Evolutionary conservation across 2,888 invertebrate genomes (phyloP).

Genomic region (Campoplex nolae): DNA sequence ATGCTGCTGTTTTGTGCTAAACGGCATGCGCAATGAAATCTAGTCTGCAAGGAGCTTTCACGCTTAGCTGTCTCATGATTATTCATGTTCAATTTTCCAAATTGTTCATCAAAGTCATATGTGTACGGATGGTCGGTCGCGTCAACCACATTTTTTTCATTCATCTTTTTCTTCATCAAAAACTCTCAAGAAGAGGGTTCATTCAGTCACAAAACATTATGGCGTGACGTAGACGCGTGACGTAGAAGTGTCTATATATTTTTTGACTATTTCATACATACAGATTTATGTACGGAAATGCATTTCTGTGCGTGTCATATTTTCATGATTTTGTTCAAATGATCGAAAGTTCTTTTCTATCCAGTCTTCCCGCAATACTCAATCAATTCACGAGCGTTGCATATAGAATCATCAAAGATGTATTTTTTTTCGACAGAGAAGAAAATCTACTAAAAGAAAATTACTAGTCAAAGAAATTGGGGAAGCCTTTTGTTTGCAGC

Average conservation of each 20-base stretch:
- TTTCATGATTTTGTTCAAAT: not conserved
- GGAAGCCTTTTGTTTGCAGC: not conserved
- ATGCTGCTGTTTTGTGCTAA: too few relatives aligned
- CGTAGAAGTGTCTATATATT: not conserved
- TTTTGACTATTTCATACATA: not conserved
- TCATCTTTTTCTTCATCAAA: slow-evolving; percentile 24
- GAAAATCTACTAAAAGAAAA: not conserved
- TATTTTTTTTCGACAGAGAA: slow-evolving; percentile 19
- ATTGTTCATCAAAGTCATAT: slow-evolving; percentile 34
- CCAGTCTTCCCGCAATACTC: not conserved
- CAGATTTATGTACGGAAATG: not conserved
- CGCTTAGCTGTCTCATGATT: slow-evolving; percentile 34
- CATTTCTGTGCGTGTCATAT: not conserved
- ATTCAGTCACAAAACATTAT: slow-evolving; percentile 17
- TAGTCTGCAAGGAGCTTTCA: too few relatives aligned
- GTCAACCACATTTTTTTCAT: slow-evolving; percentile 7
- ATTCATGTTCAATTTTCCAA: slow-evolving; percentile 48
- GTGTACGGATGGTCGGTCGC: not conserved
- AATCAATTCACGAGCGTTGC: slow-evolving; percentile 34
- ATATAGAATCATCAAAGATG: slow-evolving; percentile 42
- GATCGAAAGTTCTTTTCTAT: not conserved
- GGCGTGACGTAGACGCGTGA: slow-evolving; percentile 6
- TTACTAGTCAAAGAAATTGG: slow-evolving; percentile 23
- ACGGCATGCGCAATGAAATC: too few relatives aligned
- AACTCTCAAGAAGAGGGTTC: not conserved